These are phyloP conservation scores for Parnassius apollo DNA, from an alignment of 2,888 invertebrate species.

Conservation along the genomic window DNA sequence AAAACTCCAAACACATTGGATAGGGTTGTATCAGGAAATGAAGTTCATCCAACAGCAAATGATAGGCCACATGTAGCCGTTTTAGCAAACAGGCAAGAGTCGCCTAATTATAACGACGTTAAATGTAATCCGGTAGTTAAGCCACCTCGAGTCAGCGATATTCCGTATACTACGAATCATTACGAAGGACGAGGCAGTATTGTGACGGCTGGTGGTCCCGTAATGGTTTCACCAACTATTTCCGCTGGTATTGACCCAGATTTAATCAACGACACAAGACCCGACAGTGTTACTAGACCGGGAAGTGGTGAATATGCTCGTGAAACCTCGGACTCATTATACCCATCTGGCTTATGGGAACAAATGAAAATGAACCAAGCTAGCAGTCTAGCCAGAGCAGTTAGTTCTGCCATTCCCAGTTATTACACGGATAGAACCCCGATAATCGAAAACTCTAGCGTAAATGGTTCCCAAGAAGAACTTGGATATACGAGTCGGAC, in stretches of 20 bases:
- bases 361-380: constrained; percentile 77
- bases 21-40: constrained; percentile 84
- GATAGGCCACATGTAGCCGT: constrained; percentile 80
- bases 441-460: constrained; percentile 84
- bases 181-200: constrained; percentile 86
- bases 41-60: constrained; percentile 70
- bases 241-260: constrained; percentile 91
- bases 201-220: constrained; percentile 82
- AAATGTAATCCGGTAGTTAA: constrained; percentile 86
- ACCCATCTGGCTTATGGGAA: constrained; percentile 91
- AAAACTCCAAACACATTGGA: constrained; percentile 89
- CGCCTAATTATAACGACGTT: constrained; percentile 57
- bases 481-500: constrained; percentile 82
- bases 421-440: constrained; percentile 88
- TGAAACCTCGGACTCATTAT: constrained; percentile 87
- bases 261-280: constrained; percentile 90
- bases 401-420: constrained; percentile 79
- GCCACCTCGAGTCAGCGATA: constrained; percentile 85
- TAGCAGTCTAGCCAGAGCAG: constrained; percentile 80
- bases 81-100: constrained; percentile 77
- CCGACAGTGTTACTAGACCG: constrained; percentile 81
- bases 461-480: constrained; percentile 82
- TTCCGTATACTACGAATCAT: constrained; percentile 85
- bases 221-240: constrained; percentile 88
- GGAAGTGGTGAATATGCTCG: constrained; percentile 90